Evolutionary conservation across 2,113 vertebrate genomes (phyloP).

Genomic region (Crypturellus undulatus): DNA sequence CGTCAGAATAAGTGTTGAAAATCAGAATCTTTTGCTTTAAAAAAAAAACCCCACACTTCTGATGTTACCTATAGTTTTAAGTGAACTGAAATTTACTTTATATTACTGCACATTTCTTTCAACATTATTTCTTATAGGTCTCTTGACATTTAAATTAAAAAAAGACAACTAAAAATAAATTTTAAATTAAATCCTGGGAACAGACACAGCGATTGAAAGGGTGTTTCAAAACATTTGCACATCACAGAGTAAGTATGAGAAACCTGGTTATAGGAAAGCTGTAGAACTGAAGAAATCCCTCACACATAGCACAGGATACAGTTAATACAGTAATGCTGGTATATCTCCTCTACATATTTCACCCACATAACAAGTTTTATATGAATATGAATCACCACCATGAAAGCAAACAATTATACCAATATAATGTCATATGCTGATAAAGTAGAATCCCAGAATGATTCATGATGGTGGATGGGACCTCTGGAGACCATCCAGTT

Average conservation of each 20-base stretch:
- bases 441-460: neutral
- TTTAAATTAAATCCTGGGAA: neutral
- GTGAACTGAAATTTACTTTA: neutral
- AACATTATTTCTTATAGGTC: rapidly evolving
- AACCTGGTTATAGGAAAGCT: neutral
- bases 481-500: neutral
- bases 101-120: neutral
- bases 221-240: neutral
- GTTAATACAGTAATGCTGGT: neutral
- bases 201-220: neutral
- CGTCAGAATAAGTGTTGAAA: neutral
- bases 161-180: too few species aligned
- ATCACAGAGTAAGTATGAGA: neutral
- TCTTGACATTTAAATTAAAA: neutral
- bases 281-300: neutral
- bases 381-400: neutral
- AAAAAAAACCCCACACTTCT: neutral
- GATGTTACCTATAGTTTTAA: neutral
- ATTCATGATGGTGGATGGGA: neutral
- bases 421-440: neutral
- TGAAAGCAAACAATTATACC: neutral
- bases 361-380: neutral
- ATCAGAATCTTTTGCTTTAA: neutral
- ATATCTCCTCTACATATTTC: neutral
- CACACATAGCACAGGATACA: too few species aligned